Conservation (phyloP, 2,113 vertebrate species). For the Papio anubis region DNA sequence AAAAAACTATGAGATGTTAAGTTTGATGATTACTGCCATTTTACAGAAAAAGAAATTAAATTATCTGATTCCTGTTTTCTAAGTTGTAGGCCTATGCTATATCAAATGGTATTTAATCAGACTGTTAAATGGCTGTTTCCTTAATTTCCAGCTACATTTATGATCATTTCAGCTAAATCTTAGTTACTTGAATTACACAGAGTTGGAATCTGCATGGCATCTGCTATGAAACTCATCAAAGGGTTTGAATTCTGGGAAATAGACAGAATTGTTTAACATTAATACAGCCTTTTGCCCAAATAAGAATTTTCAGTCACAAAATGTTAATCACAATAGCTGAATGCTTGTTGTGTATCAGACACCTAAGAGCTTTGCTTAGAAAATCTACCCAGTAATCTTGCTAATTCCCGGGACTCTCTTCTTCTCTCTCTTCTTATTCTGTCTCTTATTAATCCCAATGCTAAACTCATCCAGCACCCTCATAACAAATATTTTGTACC, state of each 20-base stretch:
- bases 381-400: not conserved
- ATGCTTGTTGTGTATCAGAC: not conserved
- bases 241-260: not conserved
- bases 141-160: not conserved
- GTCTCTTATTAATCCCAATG: not conserved
- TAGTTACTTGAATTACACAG: not conserved
- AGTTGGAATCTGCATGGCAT: not conserved
- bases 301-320: not conserved
- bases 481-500: not conserved
- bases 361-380: not conserved
- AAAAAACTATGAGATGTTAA: not conserved
- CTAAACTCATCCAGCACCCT: not conserved
- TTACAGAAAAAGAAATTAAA: constrained; percentile 10
- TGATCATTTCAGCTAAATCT: not conserved
- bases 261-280: not conserved
- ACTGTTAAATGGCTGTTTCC: not conserved
- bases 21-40: not conserved
- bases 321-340: not conserved
- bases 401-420: not conserved
- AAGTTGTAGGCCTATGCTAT: not conserved
- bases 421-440: not conserved
- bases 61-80: not conserved
- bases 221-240: not conserved
- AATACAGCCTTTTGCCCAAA: not conserved
- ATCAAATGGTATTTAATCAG: not conserved